These are phyloP conservation scores for Hyles euphorbiae DNA, from an alignment of 1,140 invertebrate species.

Conservation along the genomic window DNA sequence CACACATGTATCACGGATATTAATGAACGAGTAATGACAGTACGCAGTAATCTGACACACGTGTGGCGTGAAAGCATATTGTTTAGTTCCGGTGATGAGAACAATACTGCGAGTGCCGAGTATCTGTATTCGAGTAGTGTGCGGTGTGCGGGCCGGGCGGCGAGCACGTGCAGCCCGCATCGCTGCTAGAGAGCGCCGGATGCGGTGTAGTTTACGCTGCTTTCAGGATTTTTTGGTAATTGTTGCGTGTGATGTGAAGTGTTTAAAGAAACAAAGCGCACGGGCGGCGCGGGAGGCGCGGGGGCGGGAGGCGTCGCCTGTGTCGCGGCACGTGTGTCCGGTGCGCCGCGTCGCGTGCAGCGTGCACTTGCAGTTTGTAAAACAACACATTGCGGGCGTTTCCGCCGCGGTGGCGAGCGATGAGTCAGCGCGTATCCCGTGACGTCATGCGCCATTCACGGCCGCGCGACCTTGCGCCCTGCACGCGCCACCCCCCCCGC, in stretches of 20 bases:
- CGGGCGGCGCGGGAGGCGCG: not conserved
- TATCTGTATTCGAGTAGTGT: too few species aligned
- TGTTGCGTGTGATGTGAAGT: not conserved
- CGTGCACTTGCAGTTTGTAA: not conserved
- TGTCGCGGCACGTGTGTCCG: not conserved
- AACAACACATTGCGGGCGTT: not conserved
- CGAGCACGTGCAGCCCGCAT: too few species aligned
- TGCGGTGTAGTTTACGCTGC: not conserved
- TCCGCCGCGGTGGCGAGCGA: not conserved
- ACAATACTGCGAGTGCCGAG: too few species aligned
- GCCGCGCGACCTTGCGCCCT: slow-evolving; percentile 1
- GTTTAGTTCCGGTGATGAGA: too few species aligned
- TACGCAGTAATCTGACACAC: too few species aligned
- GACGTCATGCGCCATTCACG: slow-evolving; percentile 15
- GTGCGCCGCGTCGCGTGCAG: not conserved
- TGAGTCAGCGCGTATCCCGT: not conserved
- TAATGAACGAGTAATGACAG: too few species aligned
- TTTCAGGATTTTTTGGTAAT: not conserved
- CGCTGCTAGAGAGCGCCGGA: too few species aligned
- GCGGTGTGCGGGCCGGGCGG: too few species aligned
- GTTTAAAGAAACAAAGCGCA: not conserved
- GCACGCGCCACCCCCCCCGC: not conserved
- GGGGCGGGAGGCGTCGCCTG: not conserved
- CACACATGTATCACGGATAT: not conserved
- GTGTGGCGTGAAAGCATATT: too few species aligned